Conservation (phyloP, 2,888 invertebrate species). For the Lissocephala sabroskyi region DNA sequence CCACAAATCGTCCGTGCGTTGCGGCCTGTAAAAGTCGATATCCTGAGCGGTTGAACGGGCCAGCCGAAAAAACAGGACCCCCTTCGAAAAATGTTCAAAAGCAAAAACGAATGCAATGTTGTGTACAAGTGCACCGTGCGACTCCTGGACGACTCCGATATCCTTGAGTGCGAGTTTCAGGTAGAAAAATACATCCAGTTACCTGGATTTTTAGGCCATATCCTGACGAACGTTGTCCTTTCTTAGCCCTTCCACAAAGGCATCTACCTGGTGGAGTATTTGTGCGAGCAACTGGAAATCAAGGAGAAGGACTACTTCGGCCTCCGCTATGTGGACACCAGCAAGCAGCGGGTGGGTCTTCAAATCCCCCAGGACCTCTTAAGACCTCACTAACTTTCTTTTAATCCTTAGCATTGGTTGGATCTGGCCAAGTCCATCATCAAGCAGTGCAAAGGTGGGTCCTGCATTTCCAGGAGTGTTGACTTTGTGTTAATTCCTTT, state of each 20-base stretch:
- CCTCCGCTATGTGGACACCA: slow-evolving; percentile 90
- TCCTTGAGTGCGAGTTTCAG: slow-evolving; percentile 94
- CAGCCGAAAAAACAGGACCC: no score
- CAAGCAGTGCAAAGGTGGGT: slow-evolving; percentile 92
- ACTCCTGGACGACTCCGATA: slow-evolving; percentile 91
- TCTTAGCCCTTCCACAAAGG: slow-evolving; percentile 88
- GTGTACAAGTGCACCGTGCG: slow-evolving; percentile 91
- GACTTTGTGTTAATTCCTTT: background rate
- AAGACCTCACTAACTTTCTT: slow-evolving; percentile 1
- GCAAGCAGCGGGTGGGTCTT: slow-evolving; percentile 84
- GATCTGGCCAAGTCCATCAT: slow-evolving; percentile 91
- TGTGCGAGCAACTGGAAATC: slow-evolving; percentile 91
- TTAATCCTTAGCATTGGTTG: slow-evolving; percentile 94
- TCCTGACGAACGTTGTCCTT: background rate
- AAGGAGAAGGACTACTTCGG: slow-evolving; percentile 96
- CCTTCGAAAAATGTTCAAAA: slow-evolving; percentile 70
- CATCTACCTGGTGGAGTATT: slow-evolving; percentile 89
- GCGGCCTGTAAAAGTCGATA: slow-evolving; percentile 36
- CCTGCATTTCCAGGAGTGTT: slow-evolving; percentile 78
- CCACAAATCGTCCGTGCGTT: background rate
- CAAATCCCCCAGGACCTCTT: background rate
- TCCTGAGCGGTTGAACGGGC: slow-evolving; percentile 9
- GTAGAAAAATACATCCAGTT: slow-evolving; percentile 49
- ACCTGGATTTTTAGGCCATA: background rate
- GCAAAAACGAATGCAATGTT: slow-evolving; percentile 82